These are phyloP conservation scores for Saxicola maurus DNA, from an alignment of 2,797 vertebrate species.

Conservation along the genomic window DNA sequence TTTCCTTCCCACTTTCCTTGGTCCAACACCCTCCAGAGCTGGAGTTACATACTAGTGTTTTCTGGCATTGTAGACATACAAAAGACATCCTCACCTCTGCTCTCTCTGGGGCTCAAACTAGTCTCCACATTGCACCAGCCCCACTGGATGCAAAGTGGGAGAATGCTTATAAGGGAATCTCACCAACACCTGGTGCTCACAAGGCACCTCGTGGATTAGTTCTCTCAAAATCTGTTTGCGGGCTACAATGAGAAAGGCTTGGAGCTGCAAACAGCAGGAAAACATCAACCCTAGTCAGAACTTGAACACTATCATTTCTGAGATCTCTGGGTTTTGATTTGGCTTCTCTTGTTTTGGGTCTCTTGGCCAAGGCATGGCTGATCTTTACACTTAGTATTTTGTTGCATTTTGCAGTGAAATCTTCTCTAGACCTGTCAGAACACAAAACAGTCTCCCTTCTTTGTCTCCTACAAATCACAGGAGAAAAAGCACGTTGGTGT, in stretches of 20 bases:
- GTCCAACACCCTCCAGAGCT: not conserved
- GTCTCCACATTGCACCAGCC: fast-evolving
- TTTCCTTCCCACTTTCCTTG: not conserved
- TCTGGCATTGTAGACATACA: not conserved
- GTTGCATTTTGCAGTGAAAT: not conserved
- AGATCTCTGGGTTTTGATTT: not conserved
- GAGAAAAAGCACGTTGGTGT: not conserved
- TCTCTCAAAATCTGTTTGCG: not conserved
- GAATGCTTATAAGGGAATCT: not conserved
- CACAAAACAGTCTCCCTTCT: not conserved
- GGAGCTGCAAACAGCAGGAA: not conserved
- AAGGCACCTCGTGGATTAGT: not conserved
- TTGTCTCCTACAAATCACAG: not conserved
- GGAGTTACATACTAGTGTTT: not conserved
- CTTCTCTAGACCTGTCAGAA: not conserved
- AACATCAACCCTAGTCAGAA: not conserved
- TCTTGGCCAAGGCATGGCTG: not conserved
- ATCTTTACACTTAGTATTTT: not conserved
- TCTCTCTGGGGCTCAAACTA: not conserved
- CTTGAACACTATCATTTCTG: fast-evolving
- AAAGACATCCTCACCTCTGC: not conserved
- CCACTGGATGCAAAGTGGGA: not conserved
- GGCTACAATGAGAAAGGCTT: not conserved
- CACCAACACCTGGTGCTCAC: not conserved
- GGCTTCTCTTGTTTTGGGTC: not conserved